These are phyloP conservation scores for Drosophila miranda DNA, from an alignment of 1,140 invertebrate species.

Conservation along the genomic window DNA sequence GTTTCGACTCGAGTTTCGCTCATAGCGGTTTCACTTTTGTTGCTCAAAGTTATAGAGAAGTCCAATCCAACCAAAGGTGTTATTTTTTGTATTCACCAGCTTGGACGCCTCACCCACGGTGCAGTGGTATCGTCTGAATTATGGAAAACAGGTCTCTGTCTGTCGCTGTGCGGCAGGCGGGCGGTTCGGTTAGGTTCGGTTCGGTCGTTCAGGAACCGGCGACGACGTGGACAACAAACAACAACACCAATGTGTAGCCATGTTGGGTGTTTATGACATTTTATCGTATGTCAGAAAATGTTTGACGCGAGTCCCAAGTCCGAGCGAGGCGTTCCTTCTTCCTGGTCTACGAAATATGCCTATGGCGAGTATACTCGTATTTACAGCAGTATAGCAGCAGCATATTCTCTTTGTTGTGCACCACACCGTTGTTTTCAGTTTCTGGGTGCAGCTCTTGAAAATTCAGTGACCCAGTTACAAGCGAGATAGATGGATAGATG, in stretches of 20 bases:
- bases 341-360: constrained; percentile 30
- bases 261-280: constrained; percentile 54
- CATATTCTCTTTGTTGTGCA: constrained; percentile 23
- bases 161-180: constrained; percentile 35
- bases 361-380: constrained; percentile 45
- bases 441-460: constrained; percentile 74
- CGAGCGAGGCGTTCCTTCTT: constrained; percentile 36
- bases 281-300: constrained; percentile 48
- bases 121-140: constrained; percentile 56
- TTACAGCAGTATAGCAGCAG: too few relatives aligned
- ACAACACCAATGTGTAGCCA: constrained; percentile 15
- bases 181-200: too few relatives aligned
- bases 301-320: constrained; percentile 37
- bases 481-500: constrained; percentile 25
- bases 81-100: background rate
- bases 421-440: constrained; percentile 36
- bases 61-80: too few relatives aligned
- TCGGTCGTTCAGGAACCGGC: constrained; percentile 44
- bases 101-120: constrained; percentile 28
- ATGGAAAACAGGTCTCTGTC: constrained; percentile 75
- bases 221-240: constrained; percentile 35
- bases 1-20: too few relatives aligned
- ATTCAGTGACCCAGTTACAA: constrained; percentile 75
- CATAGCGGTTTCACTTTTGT: too few relatives aligned
- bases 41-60: too few relatives aligned